Conservation (phyloP, 2,888 invertebrate genomes). For the Deroplatys truncata region DNA sequence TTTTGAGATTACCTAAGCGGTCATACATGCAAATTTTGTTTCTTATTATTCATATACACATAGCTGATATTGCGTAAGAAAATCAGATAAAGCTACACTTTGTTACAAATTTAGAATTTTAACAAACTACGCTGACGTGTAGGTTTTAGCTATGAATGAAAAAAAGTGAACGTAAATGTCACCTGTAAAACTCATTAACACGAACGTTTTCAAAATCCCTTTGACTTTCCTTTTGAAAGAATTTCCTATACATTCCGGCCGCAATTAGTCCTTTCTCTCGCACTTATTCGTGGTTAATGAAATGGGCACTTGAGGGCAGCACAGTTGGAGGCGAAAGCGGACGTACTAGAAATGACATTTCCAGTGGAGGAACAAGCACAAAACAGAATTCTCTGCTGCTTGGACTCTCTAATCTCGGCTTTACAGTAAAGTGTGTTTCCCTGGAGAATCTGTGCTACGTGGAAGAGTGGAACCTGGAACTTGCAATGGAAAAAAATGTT, state of each 20-base stretch:
- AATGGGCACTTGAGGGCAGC: not conserved
- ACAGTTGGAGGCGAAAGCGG: not conserved
- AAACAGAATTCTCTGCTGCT: not conserved
- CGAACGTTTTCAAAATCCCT: not conserved
- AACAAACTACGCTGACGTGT: too few relatives aligned
- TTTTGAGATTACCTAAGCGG: too few relatives aligned
- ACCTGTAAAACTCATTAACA: too few relatives aligned
- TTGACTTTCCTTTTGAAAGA: not conserved
- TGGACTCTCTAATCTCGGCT: not conserved
- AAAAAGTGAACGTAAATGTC: too few relatives aligned
- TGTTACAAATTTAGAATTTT: too few relatives aligned
- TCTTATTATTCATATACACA: too few relatives aligned
- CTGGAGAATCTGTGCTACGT: not conserved
- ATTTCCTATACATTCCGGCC: not conserved
- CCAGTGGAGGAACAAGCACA: conserved; percentile 6
- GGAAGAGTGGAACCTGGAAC: not conserved
- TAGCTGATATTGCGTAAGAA: too few relatives aligned
- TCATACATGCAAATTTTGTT: too few relatives aligned
- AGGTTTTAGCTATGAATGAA: too few relatives aligned
- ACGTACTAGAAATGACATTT: not conserved
- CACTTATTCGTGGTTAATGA: not conserved
- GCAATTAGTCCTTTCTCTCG: not conserved
- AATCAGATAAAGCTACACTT: too few relatives aligned
- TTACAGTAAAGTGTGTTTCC: conserved; percentile 7
- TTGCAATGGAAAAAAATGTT: not conserved